phyloP scores from a whole-genome alignment of 2,888 invertebrate genomes.

The Sarcophaga subvicina region DNA sequence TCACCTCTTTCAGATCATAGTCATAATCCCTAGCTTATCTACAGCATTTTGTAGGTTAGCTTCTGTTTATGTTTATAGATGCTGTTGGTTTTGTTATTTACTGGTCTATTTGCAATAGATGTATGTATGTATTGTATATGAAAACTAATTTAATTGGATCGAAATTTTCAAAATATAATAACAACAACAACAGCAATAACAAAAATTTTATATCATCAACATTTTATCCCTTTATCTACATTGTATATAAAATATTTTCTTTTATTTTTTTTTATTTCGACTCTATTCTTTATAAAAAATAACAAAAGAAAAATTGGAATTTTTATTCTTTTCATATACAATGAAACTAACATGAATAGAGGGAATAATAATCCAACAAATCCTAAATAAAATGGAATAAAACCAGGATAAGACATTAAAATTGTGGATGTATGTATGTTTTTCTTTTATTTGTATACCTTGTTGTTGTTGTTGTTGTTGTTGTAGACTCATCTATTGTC shows the following conservation, averaged over 20 bases:
- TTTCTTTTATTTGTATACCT: neutral
- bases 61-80: no score
- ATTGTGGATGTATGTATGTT: neutral
- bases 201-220: slow-evolving; percentile 19
- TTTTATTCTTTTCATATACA: no score
- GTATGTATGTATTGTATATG: no score
- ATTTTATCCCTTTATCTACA: slow-evolving; percentile 3
- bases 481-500: neutral
- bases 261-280: no score
- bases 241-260: neutral
- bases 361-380: slow-evolving; percentile 11
- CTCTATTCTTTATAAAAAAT: no score
- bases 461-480: no score
- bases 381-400: slow-evolving; percentile 28
- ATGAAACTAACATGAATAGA: neutral
- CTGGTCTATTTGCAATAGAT: no score
- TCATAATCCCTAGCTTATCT: no score
- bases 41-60: no score
- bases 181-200: neutral
- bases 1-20: no score
- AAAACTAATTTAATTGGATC: slow-evolving; percentile 30
- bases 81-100: no score
- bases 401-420: slow-evolving; percentile 34
- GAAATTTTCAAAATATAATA: slow-evolving; percentile 8
- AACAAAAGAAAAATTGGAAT: no score